Conservation (phyloP, 2,113 vertebrate species). For the Rousettus leschenaultii region DNA sequence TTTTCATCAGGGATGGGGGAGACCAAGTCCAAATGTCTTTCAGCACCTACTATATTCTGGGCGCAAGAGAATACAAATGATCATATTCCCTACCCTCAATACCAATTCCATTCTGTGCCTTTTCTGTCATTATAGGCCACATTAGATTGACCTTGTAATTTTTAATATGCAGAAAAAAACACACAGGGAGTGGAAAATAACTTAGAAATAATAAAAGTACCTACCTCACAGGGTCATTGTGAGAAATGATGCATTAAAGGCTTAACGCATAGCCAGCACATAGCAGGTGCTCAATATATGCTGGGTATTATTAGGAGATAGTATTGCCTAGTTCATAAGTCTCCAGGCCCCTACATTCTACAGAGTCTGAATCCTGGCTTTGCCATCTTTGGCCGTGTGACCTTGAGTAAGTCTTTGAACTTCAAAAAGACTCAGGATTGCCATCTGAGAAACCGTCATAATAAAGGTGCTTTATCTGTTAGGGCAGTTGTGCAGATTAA, state of each 20-base stretch:
- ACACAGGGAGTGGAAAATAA: not conserved
- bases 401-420: not conserved
- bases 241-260: not conserved
- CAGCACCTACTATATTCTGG: not conserved
- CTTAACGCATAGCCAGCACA: not conserved
- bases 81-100: not conserved
- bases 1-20: not conserved
- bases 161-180: not conserved
- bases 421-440: not conserved
- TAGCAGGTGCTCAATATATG: not conserved
- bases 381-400: not conserved
- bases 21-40: not conserved
- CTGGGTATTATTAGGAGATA: not conserved
- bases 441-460: not conserved
- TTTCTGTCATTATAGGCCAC: not conserved
- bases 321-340: not conserved
- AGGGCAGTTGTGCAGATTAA: not conserved
- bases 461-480: not conserved
- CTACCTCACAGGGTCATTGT: not conserved
- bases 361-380: not conserved
- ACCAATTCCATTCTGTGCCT: not conserved
- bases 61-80: not conserved
- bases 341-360: not conserved
- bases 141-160: not conserved
- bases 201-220: not conserved